Evolutionary conservation across 2,113 vertebrate genomes (phyloP).

Genomic region (Callorhinus ursinus): DNA sequence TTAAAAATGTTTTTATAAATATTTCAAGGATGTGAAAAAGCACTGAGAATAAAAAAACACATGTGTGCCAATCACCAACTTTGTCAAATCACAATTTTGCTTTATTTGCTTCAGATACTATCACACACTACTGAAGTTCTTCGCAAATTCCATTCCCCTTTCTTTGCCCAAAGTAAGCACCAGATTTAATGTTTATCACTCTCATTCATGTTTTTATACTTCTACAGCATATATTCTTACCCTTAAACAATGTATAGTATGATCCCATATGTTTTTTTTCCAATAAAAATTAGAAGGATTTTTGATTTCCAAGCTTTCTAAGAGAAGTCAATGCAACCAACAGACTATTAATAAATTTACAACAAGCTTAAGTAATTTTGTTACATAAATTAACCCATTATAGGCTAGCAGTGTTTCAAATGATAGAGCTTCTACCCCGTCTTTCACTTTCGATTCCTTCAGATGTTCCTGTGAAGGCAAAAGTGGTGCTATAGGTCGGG

Average conservation of each 20-base stretch:
- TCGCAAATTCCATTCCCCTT: not conserved
- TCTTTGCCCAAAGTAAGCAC: not conserved
- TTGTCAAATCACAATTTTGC: not conserved
- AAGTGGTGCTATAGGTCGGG: not conserved
- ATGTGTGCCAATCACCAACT: not conserved
- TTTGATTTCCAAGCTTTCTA: not conserved
- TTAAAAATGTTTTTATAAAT: not conserved
- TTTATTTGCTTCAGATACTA: not conserved
- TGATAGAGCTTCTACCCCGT: not conserved
- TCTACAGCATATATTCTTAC: not conserved
- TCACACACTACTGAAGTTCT: not conserved
- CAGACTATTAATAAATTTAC: not conserved
- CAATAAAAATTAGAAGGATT: not conserved
- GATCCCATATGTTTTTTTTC: not conserved
- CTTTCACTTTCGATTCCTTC: not conserved
- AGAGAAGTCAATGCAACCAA: not conserved
- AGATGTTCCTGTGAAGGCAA: not conserved
- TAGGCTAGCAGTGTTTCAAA: not conserved
- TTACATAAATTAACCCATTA: not conserved
- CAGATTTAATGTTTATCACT: not conserved
- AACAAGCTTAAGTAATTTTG: not conserved
- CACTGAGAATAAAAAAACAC: not conserved
- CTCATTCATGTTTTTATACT: not conserved
- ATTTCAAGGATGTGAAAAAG: not conserved
- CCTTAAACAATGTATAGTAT: not conserved